Evolutionary conservation across 1,140 invertebrate genomes (phyloP).

Genomic region (Amyelois transitella): DNA sequence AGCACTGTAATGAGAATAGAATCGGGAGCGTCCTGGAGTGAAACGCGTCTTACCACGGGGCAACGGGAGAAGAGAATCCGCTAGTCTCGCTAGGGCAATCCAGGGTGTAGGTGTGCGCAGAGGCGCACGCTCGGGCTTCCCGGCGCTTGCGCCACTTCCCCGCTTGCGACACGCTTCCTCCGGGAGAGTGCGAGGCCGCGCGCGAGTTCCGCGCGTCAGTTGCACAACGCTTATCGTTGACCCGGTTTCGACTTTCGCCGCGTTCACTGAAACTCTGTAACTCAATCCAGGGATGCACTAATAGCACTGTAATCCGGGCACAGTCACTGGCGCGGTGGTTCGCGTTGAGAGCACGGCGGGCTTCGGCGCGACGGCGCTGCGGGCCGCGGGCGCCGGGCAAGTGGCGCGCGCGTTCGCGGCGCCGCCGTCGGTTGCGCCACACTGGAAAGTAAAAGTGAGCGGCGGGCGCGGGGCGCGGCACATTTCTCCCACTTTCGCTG

Average conservation of each 20-base stretch:
- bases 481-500: conserved; percentile 74
- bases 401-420: conserved; percentile 54
- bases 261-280: conserved; percentile 48
- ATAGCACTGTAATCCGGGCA: conserved; percentile 67
- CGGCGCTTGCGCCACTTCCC: conserved; percentile 65
- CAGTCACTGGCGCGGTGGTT: conserved; percentile 36
- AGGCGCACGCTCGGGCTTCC: conserved; percentile 48
- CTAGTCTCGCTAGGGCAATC: conserved; percentile 34
- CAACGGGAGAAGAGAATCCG: conserved; percentile 37
- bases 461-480: conserved; percentile 52
- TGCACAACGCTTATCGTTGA: conserved; percentile 62
- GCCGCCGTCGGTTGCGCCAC: conserved; percentile 63
- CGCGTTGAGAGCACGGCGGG: conserved; percentile 32
- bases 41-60: conserved; percentile 42
- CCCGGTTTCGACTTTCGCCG: conserved; percentile 60
- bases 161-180: conserved; percentile 66
- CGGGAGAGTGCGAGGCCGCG: conserved; percentile 63
- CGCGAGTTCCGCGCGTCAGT: conserved; percentile 50
- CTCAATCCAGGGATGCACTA: conserved; percentile 59
- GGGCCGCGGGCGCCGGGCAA: conserved; percentile 69
- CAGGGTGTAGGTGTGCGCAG: conserved; percentile 46
- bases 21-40: background rate
- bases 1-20: background rate
- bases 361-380: conserved; percentile 64
- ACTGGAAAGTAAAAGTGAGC: conserved; percentile 73